These are phyloP conservation scores for Orientallactaga sibirica DNA, from an alignment of 2,797 vertebrate genomes.

Conservation along the genomic window DNA sequence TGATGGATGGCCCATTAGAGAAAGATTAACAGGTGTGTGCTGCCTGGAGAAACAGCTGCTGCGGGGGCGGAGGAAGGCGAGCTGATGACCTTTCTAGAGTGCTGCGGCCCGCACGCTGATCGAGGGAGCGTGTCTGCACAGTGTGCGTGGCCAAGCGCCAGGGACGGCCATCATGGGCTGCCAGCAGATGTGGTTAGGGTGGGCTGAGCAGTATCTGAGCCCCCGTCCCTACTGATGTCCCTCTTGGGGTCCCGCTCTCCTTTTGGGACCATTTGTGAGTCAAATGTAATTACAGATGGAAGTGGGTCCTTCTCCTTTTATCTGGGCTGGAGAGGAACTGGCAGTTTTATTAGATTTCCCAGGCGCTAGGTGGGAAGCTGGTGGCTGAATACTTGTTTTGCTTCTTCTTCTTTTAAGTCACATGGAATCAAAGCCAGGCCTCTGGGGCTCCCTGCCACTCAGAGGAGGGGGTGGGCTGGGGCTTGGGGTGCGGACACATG, in stretches of 20 bases:
- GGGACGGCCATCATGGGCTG: constrained; percentile 7
- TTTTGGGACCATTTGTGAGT: constrained; percentile 78
- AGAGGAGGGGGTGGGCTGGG: neutral
- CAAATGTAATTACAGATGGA: constrained; percentile 80
- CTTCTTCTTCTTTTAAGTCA: constrained; percentile 41
- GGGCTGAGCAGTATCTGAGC: constrained; percentile 76
- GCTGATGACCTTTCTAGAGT: constrained; percentile 79
- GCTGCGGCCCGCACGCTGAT: neutral
- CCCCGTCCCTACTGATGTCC: neutral
- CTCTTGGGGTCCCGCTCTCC: constrained; percentile 46
- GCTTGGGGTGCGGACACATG: neutral
- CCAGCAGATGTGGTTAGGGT: constrained; percentile 37
- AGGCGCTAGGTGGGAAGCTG: neutral
- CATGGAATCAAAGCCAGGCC: constrained; percentile 44
- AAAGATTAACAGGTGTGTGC: constrained; percentile 85
- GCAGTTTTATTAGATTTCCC: constrained; percentile 74
- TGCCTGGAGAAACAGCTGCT: constrained; percentile 82
- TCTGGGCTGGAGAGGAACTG: constrained; percentile 73
- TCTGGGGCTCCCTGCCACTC: neutral
- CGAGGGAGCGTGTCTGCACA: neutral
- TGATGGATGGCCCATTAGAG: constrained; percentile 87
- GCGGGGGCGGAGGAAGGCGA: constrained; percentile 51
- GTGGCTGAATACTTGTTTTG: neutral
- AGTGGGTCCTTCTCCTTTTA: constrained; percentile 84
- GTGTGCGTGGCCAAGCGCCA: neutral